Base-by-base conservation (phyloP, 2,797 vertebrate genomes). In the Coendou prehensilis region DNA sequence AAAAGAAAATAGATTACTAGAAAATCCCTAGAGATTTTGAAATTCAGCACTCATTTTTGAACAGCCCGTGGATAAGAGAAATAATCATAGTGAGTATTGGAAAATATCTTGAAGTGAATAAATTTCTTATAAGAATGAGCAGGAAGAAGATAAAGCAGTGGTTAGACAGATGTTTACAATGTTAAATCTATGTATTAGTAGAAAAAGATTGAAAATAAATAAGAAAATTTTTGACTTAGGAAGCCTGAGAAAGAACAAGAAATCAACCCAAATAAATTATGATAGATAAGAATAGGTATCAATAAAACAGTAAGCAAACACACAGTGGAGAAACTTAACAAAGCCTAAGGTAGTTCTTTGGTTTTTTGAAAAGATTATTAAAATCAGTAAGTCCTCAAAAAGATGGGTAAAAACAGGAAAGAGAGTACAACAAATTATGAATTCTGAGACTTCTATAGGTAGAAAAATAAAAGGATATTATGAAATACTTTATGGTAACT, bases 361-460 rank as follows among this genome's bases (percentile, higher is more conserved):
- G 22, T 52, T 79, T 83, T 87, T 93, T 84, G 64, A 61, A 80
- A 67, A 81, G 52, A 64, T 45, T 91, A 57, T 56, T 87, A 82
- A 92, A 96, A 87, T 78, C 45, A 71, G 54, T 64, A 67, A 84
- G 50, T 75, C 33, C 17, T 84, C 8, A 73, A 73, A 93, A 95
- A 84, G 1, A n/a, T 37, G 80, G 57, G 28, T 57, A n/a, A 56
- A 93, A 82, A 59, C 52, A 84, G 11, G 5, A 11, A 10, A 61
- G 20, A 76, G 7, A 79, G 33, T 7, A 52, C 61, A 67, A 41
- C 67, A 80, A 93, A 80, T 79, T 75, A 67, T 13, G 37, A 67
- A 37, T 93, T 84, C 52, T 52, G 91, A 87, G 22, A 91, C 57
- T 79, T 84, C 63, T 54, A 37, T 2, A 75, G 33, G 75, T 56